phyloP scores from a whole-genome alignment of 2,113 vertebrate species.

The Raja brachyura region DNA sequence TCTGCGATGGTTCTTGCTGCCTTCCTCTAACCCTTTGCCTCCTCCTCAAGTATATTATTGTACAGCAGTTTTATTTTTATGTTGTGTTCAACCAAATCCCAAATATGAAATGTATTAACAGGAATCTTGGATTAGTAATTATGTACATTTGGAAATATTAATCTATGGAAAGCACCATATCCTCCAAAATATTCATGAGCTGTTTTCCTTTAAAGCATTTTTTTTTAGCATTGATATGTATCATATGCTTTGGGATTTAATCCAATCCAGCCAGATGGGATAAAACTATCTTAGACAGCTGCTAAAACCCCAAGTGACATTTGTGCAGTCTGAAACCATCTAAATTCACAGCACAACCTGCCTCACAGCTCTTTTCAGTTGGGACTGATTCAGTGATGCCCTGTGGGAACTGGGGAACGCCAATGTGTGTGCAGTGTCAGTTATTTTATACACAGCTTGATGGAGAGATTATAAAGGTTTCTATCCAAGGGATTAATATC shows the following conservation, averaged over 20 bases:
- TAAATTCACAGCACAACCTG: background rate
- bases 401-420: conserved; percentile 15
- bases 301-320: conserved; percentile 11
- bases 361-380: conserved; percentile 1
- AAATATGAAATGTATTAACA: background rate
- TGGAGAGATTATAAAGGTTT: background rate
- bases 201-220: background rate
- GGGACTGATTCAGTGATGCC: background rate
- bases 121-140: background rate
- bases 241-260: background rate
- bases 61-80: background rate
- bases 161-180: background rate
- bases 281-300: conserved; percentile 25
- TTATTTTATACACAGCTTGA: background rate
- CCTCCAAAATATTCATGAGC: conserved; percentile 17
- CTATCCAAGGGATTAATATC: background rate
- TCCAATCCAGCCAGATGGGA: conserved; percentile 10
- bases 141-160: background rate
- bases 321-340: conserved; percentile 5
- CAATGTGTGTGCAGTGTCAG: background rate
- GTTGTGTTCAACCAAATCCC: background rate
- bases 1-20: too few relatives aligned
- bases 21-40: background rate
- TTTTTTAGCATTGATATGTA: background rate
- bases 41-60: background rate